A percentile compares a stretch with the other conserved stretches of the same genome.
Conservation (phyloP, 2,797 vertebrate species). For the Sebastes minor region DNA sequence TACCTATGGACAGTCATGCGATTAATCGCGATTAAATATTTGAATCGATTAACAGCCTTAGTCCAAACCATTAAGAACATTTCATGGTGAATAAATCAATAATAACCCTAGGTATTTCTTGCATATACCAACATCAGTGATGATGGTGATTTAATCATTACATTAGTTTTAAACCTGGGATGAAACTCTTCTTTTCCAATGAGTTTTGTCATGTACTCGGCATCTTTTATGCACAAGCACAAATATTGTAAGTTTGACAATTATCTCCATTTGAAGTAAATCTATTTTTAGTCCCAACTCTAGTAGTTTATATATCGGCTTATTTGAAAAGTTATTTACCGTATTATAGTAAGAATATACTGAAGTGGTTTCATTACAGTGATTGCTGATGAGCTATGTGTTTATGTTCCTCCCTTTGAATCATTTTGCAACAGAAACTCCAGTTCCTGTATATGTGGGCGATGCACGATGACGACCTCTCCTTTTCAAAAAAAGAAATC, state of each 20-base stretch:
- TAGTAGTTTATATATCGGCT: neutral
- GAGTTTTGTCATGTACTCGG: neutral
- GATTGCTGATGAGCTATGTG: neutral
- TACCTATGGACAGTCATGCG: no score
- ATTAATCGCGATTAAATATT: no score
- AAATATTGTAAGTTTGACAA: neutral
- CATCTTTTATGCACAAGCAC: neutral
- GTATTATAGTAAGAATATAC: neutral
- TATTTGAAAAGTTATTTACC: neutral
- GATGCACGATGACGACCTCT: neutral
- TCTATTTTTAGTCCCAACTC: neutral
- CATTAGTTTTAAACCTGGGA: neutral
- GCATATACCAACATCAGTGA: neutral
- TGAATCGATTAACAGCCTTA: no score
- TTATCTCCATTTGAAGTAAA: neutral
- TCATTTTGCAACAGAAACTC: neutral
- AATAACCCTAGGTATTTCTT: neutral
- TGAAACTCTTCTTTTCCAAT: neutral
- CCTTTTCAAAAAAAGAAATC: neutral
- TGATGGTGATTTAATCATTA: neutral
- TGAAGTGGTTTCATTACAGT: neutral
- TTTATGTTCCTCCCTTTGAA: neutral
- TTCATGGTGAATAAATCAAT: neutral
- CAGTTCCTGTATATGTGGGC: neutral
- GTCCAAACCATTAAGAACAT: neutral